A percentile compares a stretch with the other conserved stretches of the same genome.
Evolutionary conservation across 2,797 vertebrate species (phyloP).

Genomic region (Karalla daura): DNA sequence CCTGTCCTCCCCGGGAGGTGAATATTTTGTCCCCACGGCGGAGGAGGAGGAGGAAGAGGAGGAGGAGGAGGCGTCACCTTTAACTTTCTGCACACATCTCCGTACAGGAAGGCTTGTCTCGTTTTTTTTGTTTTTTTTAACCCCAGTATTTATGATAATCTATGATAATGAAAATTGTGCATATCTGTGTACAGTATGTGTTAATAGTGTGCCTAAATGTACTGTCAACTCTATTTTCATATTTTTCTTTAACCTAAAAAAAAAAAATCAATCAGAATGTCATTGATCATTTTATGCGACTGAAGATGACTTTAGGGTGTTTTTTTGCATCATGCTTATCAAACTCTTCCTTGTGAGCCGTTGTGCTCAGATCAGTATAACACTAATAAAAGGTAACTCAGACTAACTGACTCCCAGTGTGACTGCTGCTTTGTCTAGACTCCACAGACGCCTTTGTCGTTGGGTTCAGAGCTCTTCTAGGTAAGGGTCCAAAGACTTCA

Average conservation of each 20-base stretch:
- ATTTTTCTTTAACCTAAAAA: constrained; percentile 88
- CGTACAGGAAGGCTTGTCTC: constrained; percentile 67
- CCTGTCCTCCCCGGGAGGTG: constrained; percentile 43
- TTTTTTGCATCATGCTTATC: constrained; percentile 90
- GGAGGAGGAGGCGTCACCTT: constrained; percentile 62
- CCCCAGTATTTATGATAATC: constrained; percentile 80
- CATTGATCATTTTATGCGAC: constrained; percentile 87
- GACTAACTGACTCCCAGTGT: constrained; percentile 73
- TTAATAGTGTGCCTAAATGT: constrained; percentile 98
- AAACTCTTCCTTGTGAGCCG: constrained; percentile 89
- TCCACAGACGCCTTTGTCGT: too few species aligned
- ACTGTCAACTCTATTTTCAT: constrained; percentile 91
- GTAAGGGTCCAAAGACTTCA: too few species aligned
- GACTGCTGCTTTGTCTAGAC: background rate
- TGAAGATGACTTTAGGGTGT: constrained; percentile 81
- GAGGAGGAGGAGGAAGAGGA: constrained; percentile 55
- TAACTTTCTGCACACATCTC: constrained; percentile 67
- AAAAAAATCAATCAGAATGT: constrained; percentile 85
- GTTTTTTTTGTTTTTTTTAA: constrained; percentile 57
- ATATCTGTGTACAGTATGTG: constrained; percentile 93
- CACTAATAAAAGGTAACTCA: constrained; percentile 97
- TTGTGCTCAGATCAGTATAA: constrained; percentile 89
- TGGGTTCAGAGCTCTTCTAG: too few species aligned
- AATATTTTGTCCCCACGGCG: constrained; percentile 47
- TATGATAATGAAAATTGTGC: constrained; percentile 81